Evolutionary conservation across 2,888 invertebrate genomes (phyloP).

Genomic region (Saturnia pavonia): DNA sequence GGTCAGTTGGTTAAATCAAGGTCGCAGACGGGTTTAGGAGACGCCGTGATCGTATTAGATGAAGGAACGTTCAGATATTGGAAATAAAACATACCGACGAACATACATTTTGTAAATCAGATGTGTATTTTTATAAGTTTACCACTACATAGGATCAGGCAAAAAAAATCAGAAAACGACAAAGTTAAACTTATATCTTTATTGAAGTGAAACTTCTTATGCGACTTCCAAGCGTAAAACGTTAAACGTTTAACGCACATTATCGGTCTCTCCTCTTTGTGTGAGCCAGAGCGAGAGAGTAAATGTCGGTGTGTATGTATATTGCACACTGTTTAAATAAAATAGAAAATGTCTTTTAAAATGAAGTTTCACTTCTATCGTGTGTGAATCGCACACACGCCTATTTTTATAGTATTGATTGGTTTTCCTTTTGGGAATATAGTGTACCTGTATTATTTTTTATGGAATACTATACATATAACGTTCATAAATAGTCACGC

Average conservation of each 20-base stretch:
- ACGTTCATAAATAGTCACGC: neutral
- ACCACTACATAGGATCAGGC: neutral
- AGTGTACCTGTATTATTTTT: neutral
- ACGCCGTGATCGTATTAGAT: conserved; percentile 15
- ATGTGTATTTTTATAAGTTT: neutral
- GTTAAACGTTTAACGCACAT: no score
- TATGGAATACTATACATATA: neutral
- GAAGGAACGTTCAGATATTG: conserved; percentile 12
- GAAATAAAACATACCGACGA: neutral
- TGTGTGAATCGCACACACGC: no score
- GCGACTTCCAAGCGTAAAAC: no score
- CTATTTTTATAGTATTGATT: no score
- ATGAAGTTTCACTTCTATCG: no score
- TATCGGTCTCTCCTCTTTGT: no score
- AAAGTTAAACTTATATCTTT: no score
- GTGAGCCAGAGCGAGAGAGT: no score
- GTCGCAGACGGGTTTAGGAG: conserved; percentile 63
- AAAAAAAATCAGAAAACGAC: neutral
- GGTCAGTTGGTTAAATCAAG: conserved; percentile 51
- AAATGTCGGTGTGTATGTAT: no score
- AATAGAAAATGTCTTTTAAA: no score
- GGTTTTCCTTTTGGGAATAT: neutral
- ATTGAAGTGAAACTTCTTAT: no score
- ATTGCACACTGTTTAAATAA: no score
- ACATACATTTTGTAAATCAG: neutral